Percentiles rank a stretch among this genome's conserved stretches.
Conservation (phyloP, 2,797 vertebrate species). For the Intellagama lesueurii region DNA sequence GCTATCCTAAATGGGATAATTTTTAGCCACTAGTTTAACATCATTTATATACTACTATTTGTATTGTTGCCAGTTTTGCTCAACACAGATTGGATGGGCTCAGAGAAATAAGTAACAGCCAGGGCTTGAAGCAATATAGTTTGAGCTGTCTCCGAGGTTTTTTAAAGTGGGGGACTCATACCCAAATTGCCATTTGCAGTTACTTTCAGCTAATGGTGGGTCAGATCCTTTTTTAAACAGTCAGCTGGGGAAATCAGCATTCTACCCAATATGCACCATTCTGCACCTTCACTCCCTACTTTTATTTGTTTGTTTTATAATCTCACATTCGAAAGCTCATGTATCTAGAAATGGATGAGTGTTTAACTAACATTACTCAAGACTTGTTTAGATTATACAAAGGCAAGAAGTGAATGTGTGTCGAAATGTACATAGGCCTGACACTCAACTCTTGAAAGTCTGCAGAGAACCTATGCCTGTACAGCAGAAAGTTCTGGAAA, state of each 20-base stretch:
- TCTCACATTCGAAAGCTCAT: neutral
- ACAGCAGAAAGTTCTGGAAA: neutral
- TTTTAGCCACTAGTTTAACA: neutral
- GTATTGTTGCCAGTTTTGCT: neutral
- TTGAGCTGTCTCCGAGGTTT: neutral
- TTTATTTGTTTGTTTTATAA: neutral
- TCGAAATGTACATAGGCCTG: too few species aligned
- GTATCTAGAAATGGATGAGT: neutral
- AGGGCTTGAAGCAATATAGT: neutral
- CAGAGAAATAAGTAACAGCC: neutral
- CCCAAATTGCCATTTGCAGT: neutral
- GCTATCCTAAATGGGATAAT: neutral
- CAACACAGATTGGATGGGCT: neutral
- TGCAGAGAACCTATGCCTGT: neutral
- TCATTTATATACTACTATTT: neutral
- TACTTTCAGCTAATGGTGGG: neutral
- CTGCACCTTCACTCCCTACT: neutral
- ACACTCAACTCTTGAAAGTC: neutral
- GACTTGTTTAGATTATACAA: neutral
- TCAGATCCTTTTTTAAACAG: too few species aligned
- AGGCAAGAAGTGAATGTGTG: neutral
- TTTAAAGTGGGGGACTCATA: neutral
- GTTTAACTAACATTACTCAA: neutral
- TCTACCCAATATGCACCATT: neutral
- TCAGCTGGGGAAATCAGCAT: neutral